phyloP scores from a whole-genome alignment of 2,113 vertebrate species.

The Myotis brandtii region DNA sequence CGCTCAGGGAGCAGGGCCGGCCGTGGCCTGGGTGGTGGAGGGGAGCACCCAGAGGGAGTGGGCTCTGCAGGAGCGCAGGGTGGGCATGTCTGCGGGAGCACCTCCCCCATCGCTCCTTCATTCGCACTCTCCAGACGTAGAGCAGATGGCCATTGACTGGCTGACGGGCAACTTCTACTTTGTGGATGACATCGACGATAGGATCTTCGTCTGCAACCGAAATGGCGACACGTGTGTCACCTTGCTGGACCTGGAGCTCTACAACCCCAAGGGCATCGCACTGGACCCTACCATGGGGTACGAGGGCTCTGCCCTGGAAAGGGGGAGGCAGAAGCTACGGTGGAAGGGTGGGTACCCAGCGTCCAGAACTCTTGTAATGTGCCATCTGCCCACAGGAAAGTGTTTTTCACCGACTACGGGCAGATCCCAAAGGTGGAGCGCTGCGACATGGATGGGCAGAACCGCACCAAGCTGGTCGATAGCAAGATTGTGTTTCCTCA shows the following conservation, averaged over 20 bases:
- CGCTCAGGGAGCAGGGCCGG: neutral
- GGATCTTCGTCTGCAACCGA: constrained; percentile 97
- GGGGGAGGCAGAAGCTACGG: neutral
- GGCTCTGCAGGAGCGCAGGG: neutral
- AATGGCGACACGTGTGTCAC: constrained; percentile 96
- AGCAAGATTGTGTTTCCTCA: constrained; percentile 98
- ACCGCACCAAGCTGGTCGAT: constrained; percentile 97
- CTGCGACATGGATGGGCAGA: constrained; percentile 98
- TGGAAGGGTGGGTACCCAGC: rapidly evolving
- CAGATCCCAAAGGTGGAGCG: constrained; percentile 97
- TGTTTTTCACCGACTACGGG: constrained; percentile 98
- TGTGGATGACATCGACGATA: constrained; percentile 96
- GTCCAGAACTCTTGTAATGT: rapidly evolving
- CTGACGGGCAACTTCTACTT: constrained; percentile 99
- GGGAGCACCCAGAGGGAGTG: rapidly evolving
- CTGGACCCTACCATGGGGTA: constrained; percentile 98
- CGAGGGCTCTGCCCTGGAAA: constrained; percentile 66
- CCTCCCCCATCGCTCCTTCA: constrained; percentile 1
- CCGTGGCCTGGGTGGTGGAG: neutral
- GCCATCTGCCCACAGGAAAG: constrained; percentile 88
- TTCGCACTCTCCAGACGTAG: constrained; percentile 89
- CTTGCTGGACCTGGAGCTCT: constrained; percentile 95
- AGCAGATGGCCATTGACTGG: constrained; percentile 99
- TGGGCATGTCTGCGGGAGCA: neutral
- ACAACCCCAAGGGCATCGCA: constrained; percentile 97